Base-by-base conservation (phyloP, 1,140 invertebrate genomes). In the Cheumatopsyche charites region DNA sequence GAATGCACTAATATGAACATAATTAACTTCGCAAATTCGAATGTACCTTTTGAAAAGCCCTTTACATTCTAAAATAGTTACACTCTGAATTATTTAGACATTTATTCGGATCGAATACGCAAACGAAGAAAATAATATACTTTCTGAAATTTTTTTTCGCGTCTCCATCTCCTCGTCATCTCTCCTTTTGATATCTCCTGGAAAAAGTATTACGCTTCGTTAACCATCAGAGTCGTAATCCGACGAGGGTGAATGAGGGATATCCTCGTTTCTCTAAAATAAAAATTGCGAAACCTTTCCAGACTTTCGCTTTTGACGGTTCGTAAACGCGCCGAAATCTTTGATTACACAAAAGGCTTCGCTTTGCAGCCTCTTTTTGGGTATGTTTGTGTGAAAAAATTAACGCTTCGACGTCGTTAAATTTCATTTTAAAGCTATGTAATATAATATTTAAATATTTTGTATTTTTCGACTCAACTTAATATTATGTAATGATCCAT, bases 191-290 rank as follows among this genome's bases (percentile, higher is more conserved):
- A 58, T 23, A 58, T 58, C 15, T 41, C 29, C 62, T 1, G n/a
- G 62, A 42, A 9, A 19, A 12, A 13, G 42, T 47, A 25, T 42
- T 47, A 47, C 63, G 63, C 63, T 66, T 66, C 63, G 63, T 66
- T 66, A 66, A 47, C 15, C 43, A 36, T 36, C 41, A 41, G 25
- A 45, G 42, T 19, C 23, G 63, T 47, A 66, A 66, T 66, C 23
- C 63, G 21, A 66, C 55, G 55, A 47, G 63, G 63, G 63, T 45
- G 21, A 26, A 58, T 12, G 42, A 66, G 9, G 9, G 29, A 36
- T 36, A 36, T 36, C 29, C 29, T 3, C 3, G 29, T n/a, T n/a
- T n/a, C n/a, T n/a, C n/a, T n/a, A 36, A 9, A 45, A 7, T 5
- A 47, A 45, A 19, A 43, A 47, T 42, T 15, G 13, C 29, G 36